phyloP scores from a whole-genome alignment of 2,113 vertebrate genomes.

The Glaucidium brasilianum region DNA sequence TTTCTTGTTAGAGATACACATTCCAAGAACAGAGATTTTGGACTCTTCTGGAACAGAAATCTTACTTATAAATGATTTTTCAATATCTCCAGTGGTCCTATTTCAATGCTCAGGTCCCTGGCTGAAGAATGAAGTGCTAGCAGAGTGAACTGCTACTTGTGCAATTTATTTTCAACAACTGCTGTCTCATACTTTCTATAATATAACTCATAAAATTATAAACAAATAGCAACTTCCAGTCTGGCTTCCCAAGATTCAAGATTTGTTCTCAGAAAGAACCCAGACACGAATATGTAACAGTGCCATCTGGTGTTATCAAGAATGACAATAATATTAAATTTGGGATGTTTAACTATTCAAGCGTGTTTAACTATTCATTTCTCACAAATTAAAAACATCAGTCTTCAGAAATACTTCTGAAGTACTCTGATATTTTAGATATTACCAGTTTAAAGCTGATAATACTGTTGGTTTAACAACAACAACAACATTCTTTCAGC shows the following conservation, averaged over 20 bases:
- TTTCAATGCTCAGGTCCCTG: background rate
- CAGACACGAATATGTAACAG: background rate
- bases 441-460: background rate
- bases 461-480: background rate
- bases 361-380: background rate
- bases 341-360: background rate
- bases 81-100: background rate
- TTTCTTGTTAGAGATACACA: background rate
- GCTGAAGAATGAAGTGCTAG: background rate
- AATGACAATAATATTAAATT: background rate
- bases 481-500: background rate
- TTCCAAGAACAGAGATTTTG: background rate
- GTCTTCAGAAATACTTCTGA: background rate
- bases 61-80: background rate
- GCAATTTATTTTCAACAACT: background rate
- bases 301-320: background rate
- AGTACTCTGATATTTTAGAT: background rate
- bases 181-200: background rate
- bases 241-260: background rate
- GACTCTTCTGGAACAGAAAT: background rate
- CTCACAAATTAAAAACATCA: background rate
- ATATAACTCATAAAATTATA: background rate
- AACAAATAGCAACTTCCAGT: background rate
- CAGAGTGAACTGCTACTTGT: background rate
- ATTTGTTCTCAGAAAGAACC: background rate